Evolutionary conservation across 2,113 vertebrate species (phyloP).

Genomic region (Dasypus novemcinctus): DNA sequence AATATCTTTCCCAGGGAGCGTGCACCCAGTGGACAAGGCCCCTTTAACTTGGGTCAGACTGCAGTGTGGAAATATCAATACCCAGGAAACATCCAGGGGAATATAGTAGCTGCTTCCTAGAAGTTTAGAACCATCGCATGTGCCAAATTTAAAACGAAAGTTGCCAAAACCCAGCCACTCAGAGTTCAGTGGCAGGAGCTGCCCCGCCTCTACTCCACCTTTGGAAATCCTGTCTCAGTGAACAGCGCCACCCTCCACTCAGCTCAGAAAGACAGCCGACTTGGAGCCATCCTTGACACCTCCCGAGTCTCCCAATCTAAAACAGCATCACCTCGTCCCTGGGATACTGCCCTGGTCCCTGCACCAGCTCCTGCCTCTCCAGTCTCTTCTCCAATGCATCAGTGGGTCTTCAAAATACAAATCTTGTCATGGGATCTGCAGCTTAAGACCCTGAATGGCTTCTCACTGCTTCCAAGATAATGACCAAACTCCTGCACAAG

Average conservation of each 20-base stretch:
- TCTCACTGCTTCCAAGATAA: not conserved
- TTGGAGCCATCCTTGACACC: not conserved
- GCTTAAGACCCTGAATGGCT: not conserved
- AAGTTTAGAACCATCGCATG: not conserved
- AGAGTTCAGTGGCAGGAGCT: not conserved
- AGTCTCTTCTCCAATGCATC: not conserved
- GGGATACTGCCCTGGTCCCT: not conserved
- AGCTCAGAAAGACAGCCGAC: not conserved
- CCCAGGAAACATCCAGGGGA: not conserved
- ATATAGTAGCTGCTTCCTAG: not conserved
- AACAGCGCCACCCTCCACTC: not conserved
- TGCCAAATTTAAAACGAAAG: not conserved
- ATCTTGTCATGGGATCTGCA: not conserved
- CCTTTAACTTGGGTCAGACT: not conserved
- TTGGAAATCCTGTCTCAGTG: not conserved
- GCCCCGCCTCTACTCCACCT: not conserved
- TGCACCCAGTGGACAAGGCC: not conserved
- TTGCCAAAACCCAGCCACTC: not conserved
- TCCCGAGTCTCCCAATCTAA: not conserved
- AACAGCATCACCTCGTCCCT: not conserved
- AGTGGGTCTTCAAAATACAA: not conserved
- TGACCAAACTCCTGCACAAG: not conserved
- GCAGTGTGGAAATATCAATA: not conserved
- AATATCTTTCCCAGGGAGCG: not conserved
- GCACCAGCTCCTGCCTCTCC: not conserved